Conservation (phyloP, 2,797 vertebrate genomes). For the Chelon auratus region DNA sequence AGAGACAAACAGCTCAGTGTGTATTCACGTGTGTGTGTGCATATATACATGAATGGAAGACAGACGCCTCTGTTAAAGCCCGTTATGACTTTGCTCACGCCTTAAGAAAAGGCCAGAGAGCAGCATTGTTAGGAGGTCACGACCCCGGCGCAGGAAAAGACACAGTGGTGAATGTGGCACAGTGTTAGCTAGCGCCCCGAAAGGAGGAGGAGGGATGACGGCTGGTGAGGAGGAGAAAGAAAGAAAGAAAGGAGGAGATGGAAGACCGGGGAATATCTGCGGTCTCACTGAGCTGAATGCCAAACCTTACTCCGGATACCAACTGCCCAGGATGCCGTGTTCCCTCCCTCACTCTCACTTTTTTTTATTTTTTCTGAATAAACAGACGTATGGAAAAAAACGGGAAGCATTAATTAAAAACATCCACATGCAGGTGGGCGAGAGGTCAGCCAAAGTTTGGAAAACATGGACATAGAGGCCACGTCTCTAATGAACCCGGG, state of each 20-base stretch:
- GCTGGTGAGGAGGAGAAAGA: slow-evolving; percentile 23
- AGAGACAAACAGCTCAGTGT: slow-evolving; percentile 61
- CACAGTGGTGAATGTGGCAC: slow-evolving; percentile 55
- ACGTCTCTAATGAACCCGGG: slow-evolving; percentile 33
- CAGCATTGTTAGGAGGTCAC: slow-evolving; percentile 46
- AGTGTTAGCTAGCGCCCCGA: slow-evolving; percentile 42
- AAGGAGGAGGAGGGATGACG: slow-evolving; percentile 11
- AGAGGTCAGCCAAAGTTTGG: slow-evolving; percentile 62
- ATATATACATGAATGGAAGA: slow-evolving; percentile 54
- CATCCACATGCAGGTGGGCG: slow-evolving; percentile 58
- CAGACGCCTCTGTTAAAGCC: slow-evolving; percentile 42
- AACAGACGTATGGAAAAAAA: slow-evolving; percentile 64
- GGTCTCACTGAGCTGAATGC: slow-evolving; percentile 56
- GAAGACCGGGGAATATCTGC: slow-evolving; percentile 59
- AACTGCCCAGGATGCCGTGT: slow-evolving; percentile 54
- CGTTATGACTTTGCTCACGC: slow-evolving; percentile 29
- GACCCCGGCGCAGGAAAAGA: slow-evolving; percentile 46
- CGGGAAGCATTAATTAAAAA: slow-evolving; percentile 71
- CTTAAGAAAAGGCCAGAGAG: slow-evolving; percentile 63
- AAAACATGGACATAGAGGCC: slow-evolving; percentile 41
- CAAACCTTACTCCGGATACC: slow-evolving; percentile 75
- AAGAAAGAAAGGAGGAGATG: slow-evolving; percentile 37
- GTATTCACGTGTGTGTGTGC: slow-evolving; percentile 32
- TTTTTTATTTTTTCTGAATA: slow-evolving; percentile 33
- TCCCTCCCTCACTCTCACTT: slow-evolving; percentile 16